Conservation (phyloP, 2,113 vertebrate species). For the Tyrannus savana region DNA sequence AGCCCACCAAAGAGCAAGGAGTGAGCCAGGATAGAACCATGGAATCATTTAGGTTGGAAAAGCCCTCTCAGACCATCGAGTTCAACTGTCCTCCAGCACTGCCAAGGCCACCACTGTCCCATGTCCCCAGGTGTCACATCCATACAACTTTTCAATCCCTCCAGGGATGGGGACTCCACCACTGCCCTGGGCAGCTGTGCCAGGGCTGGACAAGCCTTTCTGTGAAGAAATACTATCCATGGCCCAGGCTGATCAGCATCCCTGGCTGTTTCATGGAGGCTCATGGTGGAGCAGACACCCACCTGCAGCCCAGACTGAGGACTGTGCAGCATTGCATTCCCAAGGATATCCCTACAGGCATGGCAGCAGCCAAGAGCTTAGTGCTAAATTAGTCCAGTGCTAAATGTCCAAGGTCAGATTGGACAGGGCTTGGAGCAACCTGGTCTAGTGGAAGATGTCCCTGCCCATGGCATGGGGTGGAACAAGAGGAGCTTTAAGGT, state of each 20-base stretch:
- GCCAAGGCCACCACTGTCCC: background rate
- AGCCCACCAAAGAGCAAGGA: background rate
- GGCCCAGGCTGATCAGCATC: background rate
- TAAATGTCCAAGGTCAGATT: background rate
- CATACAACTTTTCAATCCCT: background rate
- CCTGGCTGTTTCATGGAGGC: background rate
- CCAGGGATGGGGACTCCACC: background rate
- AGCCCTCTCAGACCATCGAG: fast-evolving
- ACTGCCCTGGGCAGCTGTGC: background rate
- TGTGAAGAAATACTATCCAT: background rate
- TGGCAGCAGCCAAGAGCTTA: background rate
- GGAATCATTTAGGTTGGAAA: fast-evolving
- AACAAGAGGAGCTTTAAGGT: background rate
- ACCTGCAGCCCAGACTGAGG: background rate
- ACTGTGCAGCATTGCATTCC: fast-evolving
- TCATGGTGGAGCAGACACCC: background rate
- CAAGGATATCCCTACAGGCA: background rate
- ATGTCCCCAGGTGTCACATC: background rate
- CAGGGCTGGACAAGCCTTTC: background rate
- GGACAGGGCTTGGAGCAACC: background rate
- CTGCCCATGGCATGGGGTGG: background rate
- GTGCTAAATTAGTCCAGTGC: background rate
- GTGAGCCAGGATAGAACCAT: background rate
- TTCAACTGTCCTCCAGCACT: background rate
- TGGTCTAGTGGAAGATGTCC: background rate